These are phyloP conservation scores for Calliopum simillimum DNA, from an alignment of 2,888 invertebrate species.

Conservation along the genomic window DNA sequence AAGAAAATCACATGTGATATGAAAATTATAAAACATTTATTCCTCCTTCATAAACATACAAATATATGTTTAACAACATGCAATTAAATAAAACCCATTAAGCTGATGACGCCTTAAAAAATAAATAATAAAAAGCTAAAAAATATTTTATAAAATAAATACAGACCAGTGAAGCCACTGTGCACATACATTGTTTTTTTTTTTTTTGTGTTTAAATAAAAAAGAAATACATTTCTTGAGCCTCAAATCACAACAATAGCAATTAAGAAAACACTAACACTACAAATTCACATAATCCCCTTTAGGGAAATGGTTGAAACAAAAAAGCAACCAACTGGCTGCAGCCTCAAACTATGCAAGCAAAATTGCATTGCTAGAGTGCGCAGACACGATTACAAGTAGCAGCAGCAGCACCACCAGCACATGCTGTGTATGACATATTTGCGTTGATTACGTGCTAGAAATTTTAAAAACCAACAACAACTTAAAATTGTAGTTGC, in stretches of 20 bases:
- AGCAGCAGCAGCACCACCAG: neutral
- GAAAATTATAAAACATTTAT: too few relatives aligned
- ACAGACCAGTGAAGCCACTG: too few relatives aligned
- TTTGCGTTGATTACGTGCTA: conserved; percentile 18
- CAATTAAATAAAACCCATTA: conserved; percentile 22
- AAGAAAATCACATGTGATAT: too few relatives aligned
- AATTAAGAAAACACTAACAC: neutral
- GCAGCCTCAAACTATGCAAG: too few relatives aligned
- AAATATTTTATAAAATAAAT: too few relatives aligned
- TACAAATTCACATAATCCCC: neutral
- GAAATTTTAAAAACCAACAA: conserved; percentile 21
- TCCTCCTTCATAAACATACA: neutral
- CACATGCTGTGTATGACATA: conserved; percentile 8
- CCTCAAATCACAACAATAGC: too few relatives aligned
- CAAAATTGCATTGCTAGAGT: too few relatives aligned
- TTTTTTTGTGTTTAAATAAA: neutral
- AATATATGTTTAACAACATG: neutral
- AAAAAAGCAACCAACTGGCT: neutral
- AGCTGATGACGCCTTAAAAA: neutral
- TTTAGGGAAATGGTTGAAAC: too few relatives aligned
- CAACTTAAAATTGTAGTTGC: conserved; percentile 7
- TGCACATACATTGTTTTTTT: neutral
- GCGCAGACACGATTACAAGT: neutral
- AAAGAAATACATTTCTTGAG: neutral
- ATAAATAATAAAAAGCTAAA: too few relatives aligned